Base-by-base conservation (phyloP, 2,888 invertebrate genomes). In the Podotricha telesiphe region DNA sequence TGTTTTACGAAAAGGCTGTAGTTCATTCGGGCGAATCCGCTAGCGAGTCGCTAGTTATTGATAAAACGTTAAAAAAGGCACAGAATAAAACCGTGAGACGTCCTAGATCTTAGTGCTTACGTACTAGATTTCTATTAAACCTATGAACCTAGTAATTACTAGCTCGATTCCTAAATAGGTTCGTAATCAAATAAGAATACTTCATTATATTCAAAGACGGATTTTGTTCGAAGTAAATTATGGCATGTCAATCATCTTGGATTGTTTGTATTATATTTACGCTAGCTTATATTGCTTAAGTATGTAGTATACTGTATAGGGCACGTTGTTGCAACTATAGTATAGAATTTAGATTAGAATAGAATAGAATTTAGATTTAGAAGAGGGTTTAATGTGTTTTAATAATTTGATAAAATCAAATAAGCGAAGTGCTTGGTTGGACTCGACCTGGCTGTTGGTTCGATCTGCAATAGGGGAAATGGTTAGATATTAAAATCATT, bases 171-270 rank as follows among this genome's bases (percentile, higher is more conserved):
- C 62, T 64, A 66, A 59, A 67, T 67, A 56, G 40, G n/a, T 58
- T 62, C 53, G 64, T 67, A 70, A 70, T 70, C 70, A 67, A 70
- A 70, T 53, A 64, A 70, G 67, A 70, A 70, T 70, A 59, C 59
- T 70, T 70, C 70, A 70, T 70, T 53, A 70, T 51, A 28, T 40
- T 19, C 62, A 63, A 59, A 63, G 63, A 63, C 67, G 70, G 70
- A 64, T 50, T 70, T 64, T 58, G 64, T 67, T 70, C 55, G 63
- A 67, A 68, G 68, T 65, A 67, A 67, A 70, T 70, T 70, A 68
- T 53, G 63, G 62, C 56, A 40, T 64, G 70, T 64, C 67, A 70
- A 63, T 70, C 70, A 70, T 61, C 15, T 34, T 28, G 58, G 51
- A 64, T 62, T 48, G 59, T n/a, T 11, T 28, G 15, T 69, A 67